phyloP scores from a whole-genome alignment of 1,140 invertebrate genomes.

The Drosophila tsacasi region DNA sequence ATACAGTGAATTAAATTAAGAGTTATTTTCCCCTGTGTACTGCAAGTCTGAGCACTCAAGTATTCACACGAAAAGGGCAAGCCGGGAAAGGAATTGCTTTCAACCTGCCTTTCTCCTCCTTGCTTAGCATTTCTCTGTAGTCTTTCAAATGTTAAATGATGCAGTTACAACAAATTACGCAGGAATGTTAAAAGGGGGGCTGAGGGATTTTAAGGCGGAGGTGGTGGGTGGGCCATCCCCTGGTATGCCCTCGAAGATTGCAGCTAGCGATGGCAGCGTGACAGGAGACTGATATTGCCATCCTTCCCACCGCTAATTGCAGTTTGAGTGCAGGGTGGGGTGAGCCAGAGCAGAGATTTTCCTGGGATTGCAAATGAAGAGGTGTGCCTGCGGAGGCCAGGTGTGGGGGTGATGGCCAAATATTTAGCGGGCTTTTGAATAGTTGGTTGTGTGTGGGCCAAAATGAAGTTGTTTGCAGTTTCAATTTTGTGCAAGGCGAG shows the following conservation, averaged over 20 bases:
- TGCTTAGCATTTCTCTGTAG: conserved; percentile 57
- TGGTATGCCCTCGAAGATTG: conserved; percentile 55
- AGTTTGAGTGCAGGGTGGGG: conserved; percentile 19
- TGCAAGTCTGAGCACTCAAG: conserved; percentile 35
- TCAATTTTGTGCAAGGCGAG: conserved; percentile 57
- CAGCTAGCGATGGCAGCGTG: conserved; percentile 43
- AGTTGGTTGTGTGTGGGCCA: conserved; percentile 48
- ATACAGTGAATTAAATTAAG: not conserved
- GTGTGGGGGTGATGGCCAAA: conserved; percentile 27
- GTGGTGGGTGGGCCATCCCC: too few relatives aligned
- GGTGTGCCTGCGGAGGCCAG: conserved; percentile 1
- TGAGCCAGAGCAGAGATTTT: conserved; percentile 23
- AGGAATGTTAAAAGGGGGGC: conserved; percentile 46
- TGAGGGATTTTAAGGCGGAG: not conserved
- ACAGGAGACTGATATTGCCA: conserved; percentile 44
- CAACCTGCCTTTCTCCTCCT: conserved; percentile 2
- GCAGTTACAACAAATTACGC: conserved; percentile 77
- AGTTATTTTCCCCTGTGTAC: not conserved
- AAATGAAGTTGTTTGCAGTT: conserved; percentile 75
- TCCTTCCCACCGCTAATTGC: conserved; percentile 42
- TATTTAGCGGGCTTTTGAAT: conserved; percentile 67
- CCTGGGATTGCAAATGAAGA: conserved; percentile 7
- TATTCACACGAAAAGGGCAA: conserved; percentile 45
- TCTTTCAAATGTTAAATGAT: conserved; percentile 79
- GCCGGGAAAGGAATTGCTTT: conserved; percentile 31